These are phyloP conservation scores for Cynoglossus semilaevis DNA, from an alignment of 2,113 vertebrate species.

Conservation along the genomic window DNA sequence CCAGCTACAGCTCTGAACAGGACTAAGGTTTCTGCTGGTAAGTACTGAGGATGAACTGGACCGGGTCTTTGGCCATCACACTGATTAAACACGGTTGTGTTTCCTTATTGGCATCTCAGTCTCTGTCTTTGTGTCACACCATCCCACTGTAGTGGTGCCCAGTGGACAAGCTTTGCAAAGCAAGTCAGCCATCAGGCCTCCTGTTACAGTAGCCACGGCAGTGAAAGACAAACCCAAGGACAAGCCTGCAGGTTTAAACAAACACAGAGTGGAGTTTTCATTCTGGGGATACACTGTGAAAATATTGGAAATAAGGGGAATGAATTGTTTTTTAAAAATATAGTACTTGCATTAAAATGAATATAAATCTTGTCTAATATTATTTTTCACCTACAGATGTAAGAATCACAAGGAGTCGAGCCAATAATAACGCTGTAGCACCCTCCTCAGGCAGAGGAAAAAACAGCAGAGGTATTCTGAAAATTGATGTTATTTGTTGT, in stretches of 20 bases:
- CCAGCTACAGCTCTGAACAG: constrained; percentile 17
- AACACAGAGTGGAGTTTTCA: no score
- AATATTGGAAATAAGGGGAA: no score
- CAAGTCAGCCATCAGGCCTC: constrained; percentile 54
- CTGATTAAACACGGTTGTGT: constrained; percentile 1
- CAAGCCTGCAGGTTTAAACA: constrained; percentile 48
- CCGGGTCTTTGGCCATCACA: not conserved
- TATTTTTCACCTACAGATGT: constrained; percentile 2
- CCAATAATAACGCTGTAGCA: constrained; percentile 20
- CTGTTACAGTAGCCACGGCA: constrained; percentile 16
- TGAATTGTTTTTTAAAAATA: no score
- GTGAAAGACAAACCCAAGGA: constrained; percentile 39
- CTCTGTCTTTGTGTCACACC: constrained; percentile 24
- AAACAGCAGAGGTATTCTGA: constrained; percentile 35
- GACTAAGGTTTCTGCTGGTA: constrained; percentile 50
- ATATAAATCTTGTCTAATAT: no score
- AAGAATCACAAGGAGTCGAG: constrained; percentile 57
- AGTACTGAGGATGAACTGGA: constrained; percentile 1
- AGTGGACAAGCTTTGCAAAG: constrained; percentile 28
- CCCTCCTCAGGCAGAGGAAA: constrained; percentile 32
- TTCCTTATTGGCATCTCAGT: constrained; percentile 26
- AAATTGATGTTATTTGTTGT: no score
- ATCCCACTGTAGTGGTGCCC: constrained; percentile 25
- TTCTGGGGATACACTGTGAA: no score
- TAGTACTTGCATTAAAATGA: no score